phyloP scores from a whole-genome alignment of 2,888 invertebrate genomes.

The Nebria salina region DNA sequence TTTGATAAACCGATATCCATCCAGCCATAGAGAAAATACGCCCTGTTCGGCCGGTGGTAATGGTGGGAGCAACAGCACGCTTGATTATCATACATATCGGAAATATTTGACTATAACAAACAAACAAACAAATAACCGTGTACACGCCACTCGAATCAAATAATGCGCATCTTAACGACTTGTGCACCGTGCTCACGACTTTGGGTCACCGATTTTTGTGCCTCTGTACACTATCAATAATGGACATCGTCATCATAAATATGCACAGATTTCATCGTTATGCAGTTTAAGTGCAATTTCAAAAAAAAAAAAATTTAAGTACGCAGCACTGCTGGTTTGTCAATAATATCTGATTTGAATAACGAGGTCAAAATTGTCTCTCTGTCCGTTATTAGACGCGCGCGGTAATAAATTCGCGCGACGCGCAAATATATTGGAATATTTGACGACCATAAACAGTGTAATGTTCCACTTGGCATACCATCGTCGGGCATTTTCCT shows the following conservation, averaged over 20 bases:
- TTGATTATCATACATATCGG: too few relatives aligned
- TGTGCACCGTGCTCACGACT: neutral
- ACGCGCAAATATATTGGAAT: slow-evolving; percentile 40
- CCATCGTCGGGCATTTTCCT: slow-evolving; percentile 11
- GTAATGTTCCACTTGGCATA: slow-evolving; percentile 40
- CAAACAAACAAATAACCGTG: too few relatives aligned
- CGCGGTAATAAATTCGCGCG: slow-evolving; percentile 36
- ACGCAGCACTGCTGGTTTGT: slow-evolving; percentile 4
- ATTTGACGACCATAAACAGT: slow-evolving; percentile 46
- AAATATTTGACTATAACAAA: too few relatives aligned
- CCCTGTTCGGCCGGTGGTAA: slow-evolving; percentile 8
- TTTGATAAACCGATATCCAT: slow-evolving; percentile 46
- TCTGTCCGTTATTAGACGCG: neutral
- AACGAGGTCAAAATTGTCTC: slow-evolving; percentile 32
- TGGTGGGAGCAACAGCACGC: neutral
- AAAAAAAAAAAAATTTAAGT: too few relatives aligned
- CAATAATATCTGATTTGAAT: slow-evolving; percentile 46
- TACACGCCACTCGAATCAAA: neutral
- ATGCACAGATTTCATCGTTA: neutral
- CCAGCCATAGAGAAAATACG: slow-evolving; percentile 17
- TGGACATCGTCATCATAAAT: neutral
- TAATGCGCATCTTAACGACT: neutral
- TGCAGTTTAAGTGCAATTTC: too few relatives aligned
- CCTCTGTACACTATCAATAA: neutral
- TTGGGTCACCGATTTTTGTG: neutral